A percentile compares a stretch with the other conserved stretches of the same genome.
Conservation (phyloP, 2,113 vertebrate genomes). For the Phyllostomus discolor region DNA sequence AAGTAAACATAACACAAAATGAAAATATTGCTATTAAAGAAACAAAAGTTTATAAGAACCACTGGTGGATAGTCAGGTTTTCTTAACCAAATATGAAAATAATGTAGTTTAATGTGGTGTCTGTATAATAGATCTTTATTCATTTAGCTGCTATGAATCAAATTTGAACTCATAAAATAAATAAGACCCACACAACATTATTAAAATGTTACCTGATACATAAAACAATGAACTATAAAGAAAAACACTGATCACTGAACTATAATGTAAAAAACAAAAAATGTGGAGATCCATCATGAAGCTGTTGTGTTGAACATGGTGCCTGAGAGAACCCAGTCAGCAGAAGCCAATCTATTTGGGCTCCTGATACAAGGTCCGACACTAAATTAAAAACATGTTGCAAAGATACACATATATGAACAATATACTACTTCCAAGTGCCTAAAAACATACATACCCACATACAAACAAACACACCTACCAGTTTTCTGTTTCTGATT, state of each 20-base stretch:
- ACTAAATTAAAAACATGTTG: not conserved
- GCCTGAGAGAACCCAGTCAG: not conserved
- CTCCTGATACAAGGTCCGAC: not conserved
- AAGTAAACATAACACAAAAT: constrained; percentile 54
- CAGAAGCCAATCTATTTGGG: not conserved
- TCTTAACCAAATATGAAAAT: constrained; percentile 16
- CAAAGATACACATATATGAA: not conserved
- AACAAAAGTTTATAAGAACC: not conserved
- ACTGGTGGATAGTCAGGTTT: not conserved
- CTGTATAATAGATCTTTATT: not conserved
- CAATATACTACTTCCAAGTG: not conserved
- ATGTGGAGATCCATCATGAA: not conserved
- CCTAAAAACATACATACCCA: not conserved
- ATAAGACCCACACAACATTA: not conserved
- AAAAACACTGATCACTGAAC: not conserved
- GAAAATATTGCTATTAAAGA: not conserved
- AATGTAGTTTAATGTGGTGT: not conserved
- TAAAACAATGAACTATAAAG: not conserved
- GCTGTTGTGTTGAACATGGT: not conserved
- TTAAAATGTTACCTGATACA: not conserved
- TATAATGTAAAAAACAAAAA: not conserved
- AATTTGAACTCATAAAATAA: constrained; percentile 49
- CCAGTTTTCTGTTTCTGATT: constrained; percentile 63
- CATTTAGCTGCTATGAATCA: constrained; percentile 14
- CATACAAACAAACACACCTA: constrained; percentile 53